These are phyloP conservation scores for Pheosia gnoma DNA, from an alignment of 2,888 invertebrate genomes.

Conservation along the genomic window DNA sequence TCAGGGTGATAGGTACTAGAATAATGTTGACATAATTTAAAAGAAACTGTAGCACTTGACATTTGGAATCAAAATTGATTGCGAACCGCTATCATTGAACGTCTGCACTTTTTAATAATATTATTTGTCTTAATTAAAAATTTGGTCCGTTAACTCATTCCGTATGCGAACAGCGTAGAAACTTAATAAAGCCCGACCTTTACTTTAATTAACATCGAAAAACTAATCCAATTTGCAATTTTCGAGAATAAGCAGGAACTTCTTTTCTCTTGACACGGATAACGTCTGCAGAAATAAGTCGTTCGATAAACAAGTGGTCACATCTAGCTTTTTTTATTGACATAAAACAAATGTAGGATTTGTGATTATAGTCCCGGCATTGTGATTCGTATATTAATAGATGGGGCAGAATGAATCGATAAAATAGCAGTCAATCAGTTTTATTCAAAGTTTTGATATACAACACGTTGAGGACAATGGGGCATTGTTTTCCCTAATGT, in stretches of 20 bases:
- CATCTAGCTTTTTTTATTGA: background rate
- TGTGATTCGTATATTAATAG: background rate
- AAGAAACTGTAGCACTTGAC: no score
- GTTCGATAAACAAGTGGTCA: background rate
- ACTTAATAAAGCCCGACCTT: constrained; percentile 41
- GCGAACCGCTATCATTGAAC: constrained; percentile 2
- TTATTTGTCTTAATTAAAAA: constrained; percentile 32
- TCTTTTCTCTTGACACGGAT: constrained; percentile 22
- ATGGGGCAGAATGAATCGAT: constrained; percentile 26
- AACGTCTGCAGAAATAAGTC: background rate
- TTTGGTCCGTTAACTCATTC: constrained; percentile 29
- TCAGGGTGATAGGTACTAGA: no score
- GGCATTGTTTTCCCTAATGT: constrained; percentile 70
- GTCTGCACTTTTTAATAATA: constrained; percentile 16
- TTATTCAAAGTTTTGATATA: constrained; percentile 56
- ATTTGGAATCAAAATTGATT: background rate
- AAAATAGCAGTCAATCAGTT: constrained; percentile 53
- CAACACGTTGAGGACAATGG: constrained; percentile 53
- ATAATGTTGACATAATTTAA: no score
- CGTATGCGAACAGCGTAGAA: constrained; percentile 34
- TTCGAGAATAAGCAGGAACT: constrained; percentile 21
- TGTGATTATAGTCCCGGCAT: no score
- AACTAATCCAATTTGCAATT: constrained; percentile 45
- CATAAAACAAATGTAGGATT: no score
- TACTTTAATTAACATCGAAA: constrained; percentile 45